These are phyloP conservation scores for Dromaius novaehollandiae DNA, from an alignment of 2,113 vertebrate species.

Conservation along the genomic window DNA sequence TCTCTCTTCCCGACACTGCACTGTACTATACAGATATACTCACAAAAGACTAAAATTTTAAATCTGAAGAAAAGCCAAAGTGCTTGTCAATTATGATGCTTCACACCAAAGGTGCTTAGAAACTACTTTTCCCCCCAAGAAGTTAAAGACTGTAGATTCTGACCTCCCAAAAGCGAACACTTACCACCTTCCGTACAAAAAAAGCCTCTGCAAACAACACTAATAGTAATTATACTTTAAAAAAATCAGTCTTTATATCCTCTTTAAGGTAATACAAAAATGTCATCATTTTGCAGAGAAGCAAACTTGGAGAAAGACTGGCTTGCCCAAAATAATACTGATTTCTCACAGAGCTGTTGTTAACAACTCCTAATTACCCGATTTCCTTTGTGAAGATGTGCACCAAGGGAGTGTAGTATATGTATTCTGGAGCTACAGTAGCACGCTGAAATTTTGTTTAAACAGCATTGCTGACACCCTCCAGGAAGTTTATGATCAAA, in stretches of 20 bases:
- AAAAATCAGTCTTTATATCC: not conserved
- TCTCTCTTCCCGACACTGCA: not conserved
- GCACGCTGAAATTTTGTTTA: slow-evolving; percentile 18
- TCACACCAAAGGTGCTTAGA: not conserved
- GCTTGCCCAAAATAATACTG: slow-evolving; percentile 2
- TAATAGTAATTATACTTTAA: not conserved
- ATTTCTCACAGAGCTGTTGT: not conserved
- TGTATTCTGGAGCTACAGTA: not conserved
- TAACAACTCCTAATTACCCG: slow-evolving; percentile 25
- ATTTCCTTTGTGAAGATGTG: slow-evolving; percentile 19
- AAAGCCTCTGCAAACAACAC: not conserved
- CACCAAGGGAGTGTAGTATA: not conserved
- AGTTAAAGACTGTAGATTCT: not conserved
- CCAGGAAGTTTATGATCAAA: not conserved
- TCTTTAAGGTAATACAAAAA: not conserved
- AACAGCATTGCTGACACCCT: not conserved
- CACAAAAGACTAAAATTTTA: not conserved
- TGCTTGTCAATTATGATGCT: not conserved
- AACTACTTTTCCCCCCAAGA: not conserved
- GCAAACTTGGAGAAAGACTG: not conserved
- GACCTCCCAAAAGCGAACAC: not conserved
- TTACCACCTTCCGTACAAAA: not conserved
- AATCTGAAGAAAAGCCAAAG: not conserved
- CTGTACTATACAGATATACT: not conserved
- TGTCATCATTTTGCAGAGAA: not conserved